phyloP scores from a whole-genome alignment of 2,888 invertebrate species.

The Idaea dimidiata region DNA sequence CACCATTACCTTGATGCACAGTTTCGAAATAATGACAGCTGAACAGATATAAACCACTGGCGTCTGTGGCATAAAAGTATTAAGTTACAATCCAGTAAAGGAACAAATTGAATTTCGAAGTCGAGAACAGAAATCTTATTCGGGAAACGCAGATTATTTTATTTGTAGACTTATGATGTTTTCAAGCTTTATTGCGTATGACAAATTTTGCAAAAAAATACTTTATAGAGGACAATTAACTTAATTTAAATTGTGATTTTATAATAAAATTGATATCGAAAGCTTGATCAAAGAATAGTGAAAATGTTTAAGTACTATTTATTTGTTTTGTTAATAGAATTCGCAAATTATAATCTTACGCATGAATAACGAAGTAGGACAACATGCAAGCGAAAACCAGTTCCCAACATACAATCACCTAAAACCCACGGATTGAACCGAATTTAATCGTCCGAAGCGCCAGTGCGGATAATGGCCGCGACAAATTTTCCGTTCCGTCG shows the following conservation, averaged over 20 bases:
- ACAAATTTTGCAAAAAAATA: slow-evolving; percentile 49
- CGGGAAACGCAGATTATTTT: slow-evolving; percentile 50
- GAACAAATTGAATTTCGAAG: slow-evolving; percentile 52
- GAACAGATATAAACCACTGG: slow-evolving; percentile 52
- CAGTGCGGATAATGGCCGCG: slow-evolving; percentile 73
- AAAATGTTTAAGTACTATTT: too few species aligned
- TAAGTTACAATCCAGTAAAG: slow-evolving; percentile 56
- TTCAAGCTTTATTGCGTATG: slow-evolving; percentile 54
- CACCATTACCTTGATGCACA: not conserved
- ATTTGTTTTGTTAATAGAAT: not conserved
- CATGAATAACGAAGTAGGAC: slow-evolving; percentile 20
- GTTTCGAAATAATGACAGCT: slow-evolving; percentile 60
- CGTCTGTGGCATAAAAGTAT: slow-evolving; percentile 59
- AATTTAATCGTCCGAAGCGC: slow-evolving; percentile 74
- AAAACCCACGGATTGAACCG: slow-evolving; percentile 55
- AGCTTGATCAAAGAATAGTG: not conserved
- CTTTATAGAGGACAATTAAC: slow-evolving; percentile 28
- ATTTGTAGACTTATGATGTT: slow-evolving; percentile 54
- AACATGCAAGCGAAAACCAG: slow-evolving; percentile 34
- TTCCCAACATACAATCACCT: slow-evolving; percentile 39
- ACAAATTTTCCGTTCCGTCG: slow-evolving; percentile 77
- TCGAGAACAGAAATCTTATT: slow-evolving; percentile 49
- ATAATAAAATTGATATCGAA: not conserved
- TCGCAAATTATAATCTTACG: not conserved
- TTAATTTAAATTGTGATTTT: slow-evolving; percentile 7